A percentile compares a stretch with the other conserved stretches of the same genome.
Conservation (phyloP, 1,140 invertebrate species). For the Eulimnadia texana region DNA sequence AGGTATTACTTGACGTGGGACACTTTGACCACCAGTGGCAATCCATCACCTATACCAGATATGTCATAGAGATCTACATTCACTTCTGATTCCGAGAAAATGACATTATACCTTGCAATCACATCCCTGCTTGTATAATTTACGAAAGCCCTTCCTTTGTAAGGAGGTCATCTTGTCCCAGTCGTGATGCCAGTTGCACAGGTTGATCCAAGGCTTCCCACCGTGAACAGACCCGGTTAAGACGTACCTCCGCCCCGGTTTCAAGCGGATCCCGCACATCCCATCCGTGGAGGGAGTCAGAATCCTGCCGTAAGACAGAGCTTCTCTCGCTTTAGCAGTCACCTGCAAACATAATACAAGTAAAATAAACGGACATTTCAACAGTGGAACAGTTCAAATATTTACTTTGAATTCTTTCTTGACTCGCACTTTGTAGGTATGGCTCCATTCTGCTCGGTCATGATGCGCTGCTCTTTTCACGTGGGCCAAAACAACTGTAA, state of each 20-base stretch:
- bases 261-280: slow-evolving; percentile 48
- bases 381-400: too few relatives aligned
- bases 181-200: slow-evolving; percentile 41
- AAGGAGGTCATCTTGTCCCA: slow-evolving; percentile 49
- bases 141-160: slow-evolving; percentile 52
- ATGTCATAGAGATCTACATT: too few relatives aligned
- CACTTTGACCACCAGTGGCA: slow-evolving; percentile 31
- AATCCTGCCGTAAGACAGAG: slow-evolving; percentile 46
- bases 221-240: slow-evolving; percentile 41
- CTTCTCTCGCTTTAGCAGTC: slow-evolving; percentile 43
- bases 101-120: slow-evolving; percentile 40
- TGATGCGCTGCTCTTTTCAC: slow-evolving; percentile 36
- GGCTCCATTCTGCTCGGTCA: slow-evolving; percentile 28
- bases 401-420: slow-evolving; percentile 50
- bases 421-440: slow-evolving; percentile 56
- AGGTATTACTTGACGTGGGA: slow-evolving; percentile 23
- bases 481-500: slow-evolving; percentile 55
- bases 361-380: too few relatives aligned
- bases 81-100: too few relatives aligned
- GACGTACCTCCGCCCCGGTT: slow-evolving; percentile 48
- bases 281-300: slow-evolving; percentile 41
- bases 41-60: slow-evolving; percentile 31
- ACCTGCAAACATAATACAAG: slow-evolving; percentile 25
- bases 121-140: slow-evolving; percentile 50
- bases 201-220: slow-evolving; percentile 41